Percentiles rank a stretch among this genome's conserved stretches.
Conservation (phyloP, 2,888 invertebrate genomes). For the Tinea semifulvella region DNA sequence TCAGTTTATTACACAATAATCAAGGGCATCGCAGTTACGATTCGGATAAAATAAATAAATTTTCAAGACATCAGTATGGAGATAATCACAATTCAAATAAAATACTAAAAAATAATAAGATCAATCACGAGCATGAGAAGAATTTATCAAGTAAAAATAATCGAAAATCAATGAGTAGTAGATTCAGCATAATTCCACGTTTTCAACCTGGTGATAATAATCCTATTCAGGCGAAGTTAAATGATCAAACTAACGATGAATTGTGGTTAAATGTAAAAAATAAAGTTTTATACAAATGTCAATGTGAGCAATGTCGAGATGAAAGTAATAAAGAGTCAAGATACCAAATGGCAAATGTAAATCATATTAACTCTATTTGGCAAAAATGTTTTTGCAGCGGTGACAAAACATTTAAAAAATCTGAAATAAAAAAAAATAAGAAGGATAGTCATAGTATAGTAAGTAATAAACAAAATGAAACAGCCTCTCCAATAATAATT, state of each 20-base stretch:
- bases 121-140: background rate
- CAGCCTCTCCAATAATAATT: background rate
- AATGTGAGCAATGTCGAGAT: background rate
- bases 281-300: background rate
- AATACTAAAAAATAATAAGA: background rate
- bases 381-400: background rate
- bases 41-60: too few relatives aligned
- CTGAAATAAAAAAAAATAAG: too few relatives aligned
- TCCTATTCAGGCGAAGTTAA: too few relatives aligned
- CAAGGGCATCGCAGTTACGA: too few relatives aligned
- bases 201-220: too few relatives aligned
- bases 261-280: background rate
- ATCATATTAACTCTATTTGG: background rate
- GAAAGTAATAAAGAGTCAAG: background rate
- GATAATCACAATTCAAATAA: background rate
- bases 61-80: too few relatives aligned
- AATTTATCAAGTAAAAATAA: too few relatives aligned
- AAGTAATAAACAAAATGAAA: background rate
- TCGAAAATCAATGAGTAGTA: too few relatives aligned
- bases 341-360: background rate
- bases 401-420: background rate
- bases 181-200: too few relatives aligned
- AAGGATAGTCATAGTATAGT: background rate
- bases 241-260: too few relatives aligned
- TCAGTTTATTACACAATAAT: too few relatives aligned